Evolutionary conservation across 2,797 vertebrate species (phyloP).

Genomic region (Pangasius sanitwongsei): DNA sequence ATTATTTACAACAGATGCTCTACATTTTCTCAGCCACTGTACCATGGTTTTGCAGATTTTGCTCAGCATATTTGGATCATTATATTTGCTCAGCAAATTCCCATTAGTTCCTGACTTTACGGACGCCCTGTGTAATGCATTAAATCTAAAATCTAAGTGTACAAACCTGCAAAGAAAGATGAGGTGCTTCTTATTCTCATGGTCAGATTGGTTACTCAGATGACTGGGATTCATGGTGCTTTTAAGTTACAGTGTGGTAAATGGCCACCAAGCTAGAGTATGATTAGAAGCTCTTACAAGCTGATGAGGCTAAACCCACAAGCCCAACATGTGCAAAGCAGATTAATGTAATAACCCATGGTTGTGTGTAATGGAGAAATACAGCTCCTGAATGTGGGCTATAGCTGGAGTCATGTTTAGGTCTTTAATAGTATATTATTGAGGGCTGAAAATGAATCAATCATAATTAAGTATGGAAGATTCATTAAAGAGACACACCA

Average conservation of each 20-base stretch:
- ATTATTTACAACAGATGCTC: neutral
- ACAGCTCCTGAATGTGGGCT: constrained; percentile 40
- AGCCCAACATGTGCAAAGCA: constrained; percentile 66
- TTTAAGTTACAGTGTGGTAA: constrained; percentile 61
- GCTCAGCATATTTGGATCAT: neutral
- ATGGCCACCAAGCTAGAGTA: constrained; percentile 54
- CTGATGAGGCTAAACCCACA: constrained; percentile 66
- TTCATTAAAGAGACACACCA: neutral
- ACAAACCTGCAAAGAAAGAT: neutral
- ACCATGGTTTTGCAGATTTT: neutral
- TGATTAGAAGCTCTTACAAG: constrained; percentile 63
- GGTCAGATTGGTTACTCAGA: neutral
- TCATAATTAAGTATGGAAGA: constrained; percentile 22
- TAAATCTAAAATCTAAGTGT: neutral
- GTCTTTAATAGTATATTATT: constrained; percentile 26
- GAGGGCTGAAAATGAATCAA: neutral
- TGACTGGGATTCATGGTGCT: constrained; percentile 36
- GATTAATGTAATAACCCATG: constrained; percentile 56
- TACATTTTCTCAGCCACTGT: neutral
- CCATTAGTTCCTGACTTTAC: neutral
- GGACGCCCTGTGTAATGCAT: neutral
- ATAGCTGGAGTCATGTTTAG: constrained; percentile 24
- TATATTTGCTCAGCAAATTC: neutral
- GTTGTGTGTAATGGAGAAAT: constrained; percentile 44
- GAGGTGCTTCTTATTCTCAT: neutral